Percentiles rank a stretch among this genome's conserved stretches.
Conservation (phyloP, 2,113 vertebrate species). For the Sylvilagus bachmani region DNA sequence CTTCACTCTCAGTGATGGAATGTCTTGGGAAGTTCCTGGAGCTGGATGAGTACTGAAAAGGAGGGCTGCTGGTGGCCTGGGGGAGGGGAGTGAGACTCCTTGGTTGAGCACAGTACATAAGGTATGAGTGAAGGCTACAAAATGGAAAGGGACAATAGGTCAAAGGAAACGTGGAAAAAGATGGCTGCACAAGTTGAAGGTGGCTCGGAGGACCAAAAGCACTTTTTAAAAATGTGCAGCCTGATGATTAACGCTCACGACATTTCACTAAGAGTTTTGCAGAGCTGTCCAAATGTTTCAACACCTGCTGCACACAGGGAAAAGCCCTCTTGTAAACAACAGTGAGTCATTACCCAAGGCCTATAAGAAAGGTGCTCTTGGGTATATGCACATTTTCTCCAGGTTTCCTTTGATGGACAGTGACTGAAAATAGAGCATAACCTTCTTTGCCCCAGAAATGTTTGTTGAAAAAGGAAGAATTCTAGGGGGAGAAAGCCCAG, state of each 20-base stretch:
- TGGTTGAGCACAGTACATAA: neutral
- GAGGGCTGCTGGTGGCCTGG: neutral
- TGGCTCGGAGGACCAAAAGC: constrained; percentile 60
- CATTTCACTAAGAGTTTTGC: constrained; percentile 75
- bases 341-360: constrained; percentile 71
- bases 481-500: constrained; percentile 35
- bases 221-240: constrained; percentile 56
- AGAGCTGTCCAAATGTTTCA: constrained; percentile 81
- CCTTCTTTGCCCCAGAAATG: constrained; percentile 76
- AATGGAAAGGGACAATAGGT: neutral
- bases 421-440: constrained; percentile 74
- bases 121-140: constrained; percentile 5
- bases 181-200: neutral
- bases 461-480: constrained; percentile 68
- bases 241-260: constrained; percentile 66
- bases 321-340: constrained; percentile 77
- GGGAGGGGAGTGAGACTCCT: neutral
- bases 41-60: neutral
- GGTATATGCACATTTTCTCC: constrained; percentile 68
- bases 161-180: constrained; percentile 41
- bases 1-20: neutral
- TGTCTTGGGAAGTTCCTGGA: constrained; percentile 10
- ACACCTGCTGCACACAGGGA: constrained; percentile 81
- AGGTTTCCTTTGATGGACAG: constrained; percentile 77
- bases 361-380: constrained; percentile 69